Evolutionary conservation across 2,888 invertebrate species (phyloP).

Genomic region (Cephus runcator): DNA sequence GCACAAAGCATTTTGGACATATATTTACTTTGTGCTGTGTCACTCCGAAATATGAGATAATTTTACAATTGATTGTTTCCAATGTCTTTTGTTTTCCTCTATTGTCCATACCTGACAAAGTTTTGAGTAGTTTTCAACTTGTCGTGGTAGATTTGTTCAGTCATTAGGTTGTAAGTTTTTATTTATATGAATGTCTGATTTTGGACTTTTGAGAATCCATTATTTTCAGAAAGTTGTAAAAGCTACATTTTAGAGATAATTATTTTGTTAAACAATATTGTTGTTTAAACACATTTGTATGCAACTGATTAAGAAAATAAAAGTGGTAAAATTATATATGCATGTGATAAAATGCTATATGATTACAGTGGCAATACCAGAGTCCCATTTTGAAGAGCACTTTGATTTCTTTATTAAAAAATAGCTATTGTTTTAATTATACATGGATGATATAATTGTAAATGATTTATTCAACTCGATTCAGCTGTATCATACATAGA

Average conservation of each 20-base stretch:
- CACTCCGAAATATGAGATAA: neutral
- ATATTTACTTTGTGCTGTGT: neutral
- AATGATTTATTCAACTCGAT: neutral
- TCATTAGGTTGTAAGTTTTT: neutral
- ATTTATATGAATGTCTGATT: neutral
- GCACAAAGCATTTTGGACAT: neutral
- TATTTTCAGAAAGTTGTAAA: neutral
- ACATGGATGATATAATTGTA: neutral
- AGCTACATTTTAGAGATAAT: neutral
- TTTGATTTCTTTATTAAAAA: neutral
- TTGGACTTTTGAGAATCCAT: neutral
- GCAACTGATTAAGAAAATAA: neutral
- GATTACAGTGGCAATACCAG: neutral
- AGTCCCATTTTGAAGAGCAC: neutral
- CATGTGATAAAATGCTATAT: neutral
- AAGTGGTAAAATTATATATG: neutral
- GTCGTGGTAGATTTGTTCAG: neutral
- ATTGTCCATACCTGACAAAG: neutral
- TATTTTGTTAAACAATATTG: neutral
- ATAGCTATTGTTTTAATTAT: neutral
- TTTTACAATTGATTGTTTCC: neutral
- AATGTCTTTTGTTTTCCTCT: neutral
- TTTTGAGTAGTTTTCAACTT: neutral
- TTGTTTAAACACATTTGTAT: neutral
- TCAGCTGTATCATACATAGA: neutral